A percentile compares a stretch with the other conserved stretches of the same genome.
Evolutionary conservation across 2,888 invertebrate genomes (phyloP).

Genomic region (Cryptops parisi): DNA sequence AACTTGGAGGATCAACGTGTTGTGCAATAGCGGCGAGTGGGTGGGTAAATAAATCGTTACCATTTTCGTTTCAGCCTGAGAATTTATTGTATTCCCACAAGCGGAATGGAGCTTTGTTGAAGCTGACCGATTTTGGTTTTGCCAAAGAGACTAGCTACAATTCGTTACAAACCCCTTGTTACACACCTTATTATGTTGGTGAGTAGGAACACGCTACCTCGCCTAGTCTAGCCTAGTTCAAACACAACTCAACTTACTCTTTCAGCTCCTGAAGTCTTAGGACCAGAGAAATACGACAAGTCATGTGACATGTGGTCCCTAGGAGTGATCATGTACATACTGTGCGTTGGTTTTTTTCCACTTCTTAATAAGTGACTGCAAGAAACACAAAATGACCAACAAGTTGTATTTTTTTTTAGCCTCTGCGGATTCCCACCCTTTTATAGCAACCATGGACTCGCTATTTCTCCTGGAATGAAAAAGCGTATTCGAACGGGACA

Average conservation of each 20-base stretch:
- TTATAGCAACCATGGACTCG: conserved; percentile 92
- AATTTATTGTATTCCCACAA: conserved; percentile 36
- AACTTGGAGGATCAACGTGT: too few species aligned
- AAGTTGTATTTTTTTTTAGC: too few species aligned
- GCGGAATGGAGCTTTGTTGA: conserved; percentile 53
- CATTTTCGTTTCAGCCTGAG: conserved; percentile 32
- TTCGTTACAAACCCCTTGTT: conserved; percentile 92
- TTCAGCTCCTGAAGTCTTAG: conserved; percentile 69
- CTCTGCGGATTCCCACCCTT: conserved; percentile 98
- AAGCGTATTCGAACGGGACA: conserved; percentile 88
- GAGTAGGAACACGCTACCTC: conserved; percentile 30
- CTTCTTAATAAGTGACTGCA: background rate
- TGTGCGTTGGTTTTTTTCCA: conserved; percentile 35
- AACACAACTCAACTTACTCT: conserved; percentile 18
- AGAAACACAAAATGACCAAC: background rate
- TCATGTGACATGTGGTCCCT: conserved; percentile 99
- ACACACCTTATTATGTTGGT: conserved; percentile 98
- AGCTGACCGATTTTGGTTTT: conserved; percentile 98
- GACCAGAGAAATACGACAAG: conserved; percentile 95
- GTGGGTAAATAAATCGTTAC: conserved; percentile 2
- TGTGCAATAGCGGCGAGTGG: background rate
- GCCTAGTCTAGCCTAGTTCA: too few species aligned
- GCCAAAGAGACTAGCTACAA: conserved; percentile 86
- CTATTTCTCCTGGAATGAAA: conserved; percentile 99
- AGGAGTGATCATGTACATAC: conserved; percentile 97